phyloP scores from a whole-genome alignment of 2,888 invertebrate genomes.

The Calameuta pallipes region DNA sequence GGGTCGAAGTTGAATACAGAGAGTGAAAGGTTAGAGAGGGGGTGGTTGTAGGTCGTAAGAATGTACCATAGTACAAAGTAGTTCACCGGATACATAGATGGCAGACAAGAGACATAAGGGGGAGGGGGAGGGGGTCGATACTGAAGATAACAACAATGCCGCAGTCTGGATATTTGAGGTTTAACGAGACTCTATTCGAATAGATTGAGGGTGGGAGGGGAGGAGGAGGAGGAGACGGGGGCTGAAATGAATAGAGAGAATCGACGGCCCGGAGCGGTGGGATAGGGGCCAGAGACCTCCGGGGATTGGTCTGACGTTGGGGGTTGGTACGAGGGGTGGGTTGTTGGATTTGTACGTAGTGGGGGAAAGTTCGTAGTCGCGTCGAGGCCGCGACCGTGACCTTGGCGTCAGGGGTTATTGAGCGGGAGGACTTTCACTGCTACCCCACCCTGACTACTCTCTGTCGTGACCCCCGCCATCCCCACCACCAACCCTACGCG shows the following conservation, averaged over 20 bases:
- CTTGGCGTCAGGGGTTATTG: constrained; percentile 60
- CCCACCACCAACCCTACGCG: constrained; percentile 47
- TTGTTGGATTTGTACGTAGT: neutral
- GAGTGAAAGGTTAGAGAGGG: neutral
- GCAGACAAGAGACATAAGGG: neutral
- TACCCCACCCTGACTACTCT: constrained; percentile 24
- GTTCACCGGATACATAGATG: neutral
- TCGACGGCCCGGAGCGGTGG: neutral
- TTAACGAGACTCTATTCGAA: neutral
- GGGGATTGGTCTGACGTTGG: constrained; percentile 4
- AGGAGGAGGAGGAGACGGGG: neutral
- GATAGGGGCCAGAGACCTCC: neutral
- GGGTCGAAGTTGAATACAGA: neutral
- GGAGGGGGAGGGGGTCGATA: neutral
- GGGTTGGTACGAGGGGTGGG: constrained; percentile 25
- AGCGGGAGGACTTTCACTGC: constrained; percentile 61
- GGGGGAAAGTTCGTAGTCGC: constrained; percentile 17
- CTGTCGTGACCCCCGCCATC: constrained; percentile 32
- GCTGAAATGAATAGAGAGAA: neutral
- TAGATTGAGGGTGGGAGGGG: neutral
- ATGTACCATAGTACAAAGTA: neutral
- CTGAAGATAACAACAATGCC: neutral
- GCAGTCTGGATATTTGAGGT: neutral
- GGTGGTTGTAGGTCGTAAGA: neutral
- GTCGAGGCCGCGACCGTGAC: constrained; percentile 60